These are phyloP conservation scores for Lordiphosa mommai DNA, from an alignment of 1,140 invertebrate genomes.

Conservation along the genomic window DNA sequence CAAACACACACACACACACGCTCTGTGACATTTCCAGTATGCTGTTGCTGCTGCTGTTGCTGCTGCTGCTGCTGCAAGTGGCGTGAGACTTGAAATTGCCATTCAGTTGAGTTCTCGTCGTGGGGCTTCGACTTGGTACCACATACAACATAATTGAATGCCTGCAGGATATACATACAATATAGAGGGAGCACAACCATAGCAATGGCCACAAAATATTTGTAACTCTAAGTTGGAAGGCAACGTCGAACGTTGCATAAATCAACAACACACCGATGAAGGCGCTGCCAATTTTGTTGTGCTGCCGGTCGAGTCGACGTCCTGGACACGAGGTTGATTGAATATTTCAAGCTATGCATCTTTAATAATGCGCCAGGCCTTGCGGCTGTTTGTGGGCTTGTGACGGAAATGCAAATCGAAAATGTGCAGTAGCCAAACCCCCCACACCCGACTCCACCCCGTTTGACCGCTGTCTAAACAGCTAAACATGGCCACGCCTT, in stretches of 20 bases:
- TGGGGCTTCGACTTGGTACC: slow-evolving; percentile 50
- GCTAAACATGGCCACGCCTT: slow-evolving; percentile 26
- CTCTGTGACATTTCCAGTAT: slow-evolving; percentile 40
- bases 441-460: no score
- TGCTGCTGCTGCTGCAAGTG: slow-evolving; percentile 1
- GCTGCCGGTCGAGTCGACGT: slow-evolving; percentile 18
- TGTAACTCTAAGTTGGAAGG: slow-evolving; percentile 69
- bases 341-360: slow-evolving; percentile 75
- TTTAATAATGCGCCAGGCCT: slow-evolving; percentile 69
- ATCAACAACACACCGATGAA: slow-evolving; percentile 68
- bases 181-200: slow-evolving; percentile 16
- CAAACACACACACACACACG: slow-evolving; percentile 27
- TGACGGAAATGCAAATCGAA: slow-evolving; percentile 53
- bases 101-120: slow-evolving; percentile 4
- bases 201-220: slow-evolving; percentile 69
- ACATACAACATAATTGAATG: slow-evolving; percentile 74
- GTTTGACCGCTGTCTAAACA: slow-evolving; percentile 38
- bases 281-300: slow-evolving; percentile 56
- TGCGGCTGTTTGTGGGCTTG: slow-evolving; percentile 53
- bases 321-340: slow-evolving; percentile 56
- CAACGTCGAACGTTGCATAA: slow-evolving; percentile 71
- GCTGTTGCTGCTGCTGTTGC: background rate
- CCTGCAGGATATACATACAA: slow-evolving; percentile 57
- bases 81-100: slow-evolving; percentile 4
- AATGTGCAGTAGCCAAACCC: slow-evolving; percentile 34